Base-by-base conservation (phyloP, 1,140 invertebrate genomes). In the Dendroctonus ponderosae region DNA sequence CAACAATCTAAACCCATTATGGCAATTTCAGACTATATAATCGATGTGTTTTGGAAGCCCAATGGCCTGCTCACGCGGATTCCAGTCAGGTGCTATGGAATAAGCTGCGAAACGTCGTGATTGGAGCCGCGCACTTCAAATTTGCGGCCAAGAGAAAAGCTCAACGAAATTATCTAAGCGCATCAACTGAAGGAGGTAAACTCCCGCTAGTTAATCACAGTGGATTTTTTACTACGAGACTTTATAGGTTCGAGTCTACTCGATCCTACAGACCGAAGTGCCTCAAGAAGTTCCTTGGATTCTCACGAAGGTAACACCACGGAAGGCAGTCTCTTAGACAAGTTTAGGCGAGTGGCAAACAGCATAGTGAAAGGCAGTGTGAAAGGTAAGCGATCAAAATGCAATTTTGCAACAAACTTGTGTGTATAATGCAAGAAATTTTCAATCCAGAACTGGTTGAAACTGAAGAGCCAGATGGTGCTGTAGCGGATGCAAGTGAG, bases 21-120 rank as follows among this genome's bases (percentile, higher is more conserved):
- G 62, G 64, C 51, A 14, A 38, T 62, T 73, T 44, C 60, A 76
- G 77, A 62, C 85, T 87, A 66, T 88, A 88, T 71, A 88, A 88
- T 76, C 79, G 85, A 44, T 88, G 86, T 74, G 95, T 98, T 11
- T 82, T 98, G 15, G 96, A 98, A 81, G 93, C 94, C 37, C 90
- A 92, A 66, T 98, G 96, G 96, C 94, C 94, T 4, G 89, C 91
- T 9, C 90, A 92, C 73, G 75, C 75, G 11, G 83, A 82, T 67
- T 82, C 83, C 41, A 88, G 90, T 71, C 89, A 93, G 74, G 75
- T 96, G 7, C 84, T 95, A 73, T 98, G 96, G 96, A 95, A 92
- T 76, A 96, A 96, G 80, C 81, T 98, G 14, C 87, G 94, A 68
- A 95, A 97, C 78, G 93, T 96, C 0, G 91, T 98, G 12, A 81